These are phyloP conservation scores for Crotalus helleri DNA, from an alignment of 2,113 vertebrate genomes.

Conservation along the genomic window DNA sequence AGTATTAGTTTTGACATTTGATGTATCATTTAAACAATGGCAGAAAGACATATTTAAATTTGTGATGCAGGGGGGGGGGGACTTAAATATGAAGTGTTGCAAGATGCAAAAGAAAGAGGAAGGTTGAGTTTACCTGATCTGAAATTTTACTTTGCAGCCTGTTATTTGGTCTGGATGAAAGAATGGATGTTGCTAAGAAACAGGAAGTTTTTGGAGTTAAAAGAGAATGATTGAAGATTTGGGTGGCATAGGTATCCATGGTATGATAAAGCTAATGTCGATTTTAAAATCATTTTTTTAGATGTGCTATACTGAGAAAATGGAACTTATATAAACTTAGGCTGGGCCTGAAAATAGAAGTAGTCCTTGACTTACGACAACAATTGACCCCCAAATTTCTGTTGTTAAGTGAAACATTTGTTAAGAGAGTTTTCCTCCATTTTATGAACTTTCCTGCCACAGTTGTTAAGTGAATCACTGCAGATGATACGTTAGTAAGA, in stretches of 20 bases:
- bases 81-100: neutral
- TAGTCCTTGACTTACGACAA: neutral
- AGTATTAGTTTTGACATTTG: neutral
- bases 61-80: neutral
- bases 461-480: no score
- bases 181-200: neutral
- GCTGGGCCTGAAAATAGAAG: neutral
- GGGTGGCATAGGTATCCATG: neutral
- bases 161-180: neutral
- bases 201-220: neutral
- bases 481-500: no score
- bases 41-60: neutral
- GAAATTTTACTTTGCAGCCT: neutral
- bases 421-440: no score
- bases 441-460: no score
- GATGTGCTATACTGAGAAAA: neutral
- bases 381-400: no score
- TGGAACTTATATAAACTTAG: neutral
- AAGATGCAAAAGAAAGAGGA: neutral
- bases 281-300: neutral
- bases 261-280: neutral
- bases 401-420: no score
- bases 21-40: neutral
- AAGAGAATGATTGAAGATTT: neutral
- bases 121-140: neutral